phyloP scores from a whole-genome alignment of 2,888 invertebrate species.

The Bruchidius siliquastri region DNA sequence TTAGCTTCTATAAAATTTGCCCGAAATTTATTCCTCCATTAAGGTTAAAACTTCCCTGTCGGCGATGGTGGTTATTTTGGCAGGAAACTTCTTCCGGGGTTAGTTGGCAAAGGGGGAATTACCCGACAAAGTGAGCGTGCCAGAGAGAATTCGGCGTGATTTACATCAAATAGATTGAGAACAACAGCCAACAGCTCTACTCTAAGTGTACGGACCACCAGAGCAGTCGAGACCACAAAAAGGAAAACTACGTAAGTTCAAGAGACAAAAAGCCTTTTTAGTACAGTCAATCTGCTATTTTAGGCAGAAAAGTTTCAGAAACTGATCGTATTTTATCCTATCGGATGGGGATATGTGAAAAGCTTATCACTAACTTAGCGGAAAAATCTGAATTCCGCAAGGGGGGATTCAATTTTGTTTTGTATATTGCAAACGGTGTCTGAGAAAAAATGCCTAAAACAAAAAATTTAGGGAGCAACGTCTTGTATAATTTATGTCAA shows the following conservation, averaged over 20 bases:
- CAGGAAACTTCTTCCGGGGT: neutral
- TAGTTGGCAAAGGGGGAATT: neutral
- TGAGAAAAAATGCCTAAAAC: too few relatives aligned
- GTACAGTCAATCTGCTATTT: neutral
- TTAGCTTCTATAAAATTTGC: neutral
- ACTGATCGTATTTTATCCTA: too few relatives aligned
- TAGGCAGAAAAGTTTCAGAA: too few relatives aligned
- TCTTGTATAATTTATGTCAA: too few relatives aligned
- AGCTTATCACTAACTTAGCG: too few relatives aligned
- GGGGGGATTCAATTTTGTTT: too few relatives aligned
- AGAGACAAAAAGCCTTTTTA: neutral
- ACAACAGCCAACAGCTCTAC: neutral
- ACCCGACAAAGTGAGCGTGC: neutral
- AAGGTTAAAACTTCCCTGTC: neutral
- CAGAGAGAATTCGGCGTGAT: neutral
- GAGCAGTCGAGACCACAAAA: neutral
- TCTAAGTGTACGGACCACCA: neutral
- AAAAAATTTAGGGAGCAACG: too few relatives aligned
- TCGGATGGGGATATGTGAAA: too few relatives aligned
- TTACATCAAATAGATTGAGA: neutral
- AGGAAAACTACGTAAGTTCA: neutral
- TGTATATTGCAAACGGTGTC: too few relatives aligned
- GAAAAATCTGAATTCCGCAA: too few relatives aligned
- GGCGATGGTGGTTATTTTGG: neutral
- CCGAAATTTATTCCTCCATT: conserved; percentile 1